These are phyloP conservation scores for Oxystoma pomonae DNA, from an alignment of 2,888 invertebrate species.

Conservation along the genomic window DNA sequence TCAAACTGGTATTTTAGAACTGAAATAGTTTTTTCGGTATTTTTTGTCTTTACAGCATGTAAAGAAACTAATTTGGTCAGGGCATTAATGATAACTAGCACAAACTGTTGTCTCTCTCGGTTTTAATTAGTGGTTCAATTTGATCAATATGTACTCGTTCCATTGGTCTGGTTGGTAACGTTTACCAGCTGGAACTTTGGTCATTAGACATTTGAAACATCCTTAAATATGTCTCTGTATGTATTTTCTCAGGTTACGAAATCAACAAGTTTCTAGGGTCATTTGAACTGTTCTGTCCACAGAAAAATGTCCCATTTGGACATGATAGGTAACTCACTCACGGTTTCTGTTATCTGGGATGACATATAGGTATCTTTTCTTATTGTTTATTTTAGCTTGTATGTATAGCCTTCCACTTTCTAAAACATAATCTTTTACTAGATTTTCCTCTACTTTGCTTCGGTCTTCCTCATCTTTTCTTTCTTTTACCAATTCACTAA, in stretches of 20 bases:
- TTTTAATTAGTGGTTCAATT: background rate
- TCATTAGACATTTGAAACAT: constrained; percentile 5
- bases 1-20: background rate
- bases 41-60: background rate
- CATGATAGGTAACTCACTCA: constrained; percentile 5
- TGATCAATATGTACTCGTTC: background rate
- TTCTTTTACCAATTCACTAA: no score
- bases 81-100: background rate
- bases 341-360: constrained; percentile 4
- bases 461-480: no score
- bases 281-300: constrained; percentile 3
- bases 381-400: background rate
- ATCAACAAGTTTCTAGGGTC: constrained; percentile 3
- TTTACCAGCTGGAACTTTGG: constrained; percentile 10
- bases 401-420: constrained; percentile 7
- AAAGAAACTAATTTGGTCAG: background rate
- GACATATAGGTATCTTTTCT: constrained; percentile 2
- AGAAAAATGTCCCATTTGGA: constrained; percentile 9
- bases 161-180: constrained; percentile 6
- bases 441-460: background rate
- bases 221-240: background rate
- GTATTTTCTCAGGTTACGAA: constrained; percentile 1
- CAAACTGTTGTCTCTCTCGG: background rate
- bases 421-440: constrained; percentile 2
- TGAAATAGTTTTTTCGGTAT: background rate